A percentile compares a stretch with the other conserved stretches of the same genome.
phyloP scores from a whole-genome alignment of 2,888 invertebrate species.

The Leptinotarsa juncta region DNA sequence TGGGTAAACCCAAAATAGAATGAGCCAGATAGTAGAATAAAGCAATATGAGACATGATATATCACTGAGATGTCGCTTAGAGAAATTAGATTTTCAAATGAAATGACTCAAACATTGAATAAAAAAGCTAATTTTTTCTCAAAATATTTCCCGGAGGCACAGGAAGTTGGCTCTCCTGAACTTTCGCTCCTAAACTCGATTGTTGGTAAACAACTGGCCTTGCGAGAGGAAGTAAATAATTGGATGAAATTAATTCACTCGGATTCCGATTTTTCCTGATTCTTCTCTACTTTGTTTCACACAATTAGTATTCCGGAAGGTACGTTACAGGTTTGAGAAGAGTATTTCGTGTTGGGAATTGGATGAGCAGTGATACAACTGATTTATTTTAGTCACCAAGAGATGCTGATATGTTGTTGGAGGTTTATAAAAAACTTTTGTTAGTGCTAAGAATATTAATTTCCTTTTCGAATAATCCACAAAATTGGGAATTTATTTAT shows the following conservation, averaged over 20 bases:
- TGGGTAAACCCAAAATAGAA: no score
- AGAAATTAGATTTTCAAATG: no score
- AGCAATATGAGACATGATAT: no score
- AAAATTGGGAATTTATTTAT: no score
- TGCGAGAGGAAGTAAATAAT: background rate
- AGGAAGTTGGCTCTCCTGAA: background rate
- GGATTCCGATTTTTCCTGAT: slow-evolving; percentile 13
- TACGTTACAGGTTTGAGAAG: background rate
- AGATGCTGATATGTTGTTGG: background rate
- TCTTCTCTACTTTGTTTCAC: background rate
- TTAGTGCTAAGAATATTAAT: background rate
- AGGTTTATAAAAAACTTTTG: background rate
- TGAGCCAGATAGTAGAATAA: no score
- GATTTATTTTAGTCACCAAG: background rate
- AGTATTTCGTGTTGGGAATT: slow-evolving; percentile 2
- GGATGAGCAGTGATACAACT: background rate
- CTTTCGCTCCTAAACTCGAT: background rate
- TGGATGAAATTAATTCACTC: slow-evolving; percentile 14
- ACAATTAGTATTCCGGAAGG: slow-evolving; percentile 2
- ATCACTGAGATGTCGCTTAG: no score
- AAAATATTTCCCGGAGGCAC: background rate
- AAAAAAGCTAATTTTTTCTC: no score
- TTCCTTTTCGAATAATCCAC: background rate
- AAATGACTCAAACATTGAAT: no score
- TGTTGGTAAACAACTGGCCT: background rate